Percentiles rank a stretch among this genome's conserved stretches.
Conservation (phyloP, 2,888 invertebrate genomes). For the Latrodectus hesperus region DNA sequence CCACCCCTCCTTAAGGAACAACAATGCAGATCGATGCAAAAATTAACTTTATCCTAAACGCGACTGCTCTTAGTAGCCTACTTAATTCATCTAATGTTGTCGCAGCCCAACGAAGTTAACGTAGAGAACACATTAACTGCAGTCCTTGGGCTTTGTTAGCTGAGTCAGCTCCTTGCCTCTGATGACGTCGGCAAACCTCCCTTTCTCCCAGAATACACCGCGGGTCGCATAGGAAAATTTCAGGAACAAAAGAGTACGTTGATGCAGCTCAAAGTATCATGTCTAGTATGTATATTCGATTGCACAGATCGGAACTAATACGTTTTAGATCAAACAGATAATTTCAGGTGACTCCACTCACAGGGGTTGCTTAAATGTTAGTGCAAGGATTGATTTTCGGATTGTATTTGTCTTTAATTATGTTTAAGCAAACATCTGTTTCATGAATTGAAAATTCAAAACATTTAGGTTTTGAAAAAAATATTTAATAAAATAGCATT, state of each 20-base stretch:
- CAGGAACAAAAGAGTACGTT: conserved; percentile 33
- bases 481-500: too few relatives aligned
- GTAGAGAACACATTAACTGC: conserved; percentile 42
- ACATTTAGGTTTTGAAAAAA: too few relatives aligned
- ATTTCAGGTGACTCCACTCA: background rate
- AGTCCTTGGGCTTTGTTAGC: conserved; percentile 43
- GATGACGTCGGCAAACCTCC: conserved; percentile 46
- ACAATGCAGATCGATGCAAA: conserved; percentile 39
- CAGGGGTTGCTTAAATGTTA: too few relatives aligned
- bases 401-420: too few relatives aligned
- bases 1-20: conserved; percentile 1
- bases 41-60: conserved; percentile 41
- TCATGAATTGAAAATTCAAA: too few relatives aligned
- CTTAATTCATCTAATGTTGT: conserved; percentile 61
- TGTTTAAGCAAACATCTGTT: too few relatives aligned
- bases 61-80: conserved; percentile 11
- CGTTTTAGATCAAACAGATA: background rate
- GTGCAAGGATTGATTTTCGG: too few relatives aligned
- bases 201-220: conserved; percentile 14
- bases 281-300: conserved; percentile 37
- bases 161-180: conserved; percentile 38
- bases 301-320: background rate
- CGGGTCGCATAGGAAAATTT: conserved; percentile 6
- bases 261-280: conserved; percentile 31
- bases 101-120: conserved; percentile 40